Evolutionary conservation across 2,797 vertebrate species (phyloP), one percentile per base, ranked within the genome.

Genomic region (Jordanella pulchra): DNA sequence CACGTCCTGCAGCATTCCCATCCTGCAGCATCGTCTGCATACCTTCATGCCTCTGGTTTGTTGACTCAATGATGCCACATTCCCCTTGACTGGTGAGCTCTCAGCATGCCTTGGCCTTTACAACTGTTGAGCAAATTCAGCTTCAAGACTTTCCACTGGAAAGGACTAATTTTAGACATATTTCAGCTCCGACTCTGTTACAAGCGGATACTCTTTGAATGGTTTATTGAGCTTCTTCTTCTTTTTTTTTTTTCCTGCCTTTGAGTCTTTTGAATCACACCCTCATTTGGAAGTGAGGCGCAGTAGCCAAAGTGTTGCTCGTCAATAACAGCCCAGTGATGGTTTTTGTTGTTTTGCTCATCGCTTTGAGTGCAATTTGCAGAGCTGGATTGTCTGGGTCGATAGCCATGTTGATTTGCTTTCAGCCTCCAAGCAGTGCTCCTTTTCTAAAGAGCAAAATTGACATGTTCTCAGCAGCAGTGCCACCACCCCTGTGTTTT

Each of bases 401-500:
- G 84, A 94, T 93, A 87, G 72, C 18, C 3, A 50, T 69, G 89
- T 90, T 92, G 92, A 93, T 93, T 93, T 89, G 88, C 90, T 90
- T 90, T 89, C 92, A 91, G 90, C 91, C 87, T 89, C 87, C 86
- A 78, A 91, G 85, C 85, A 69, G 84, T 77, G 88, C 78, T 87
- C 84, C 85, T 83, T 93, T 91, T 92, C 86, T 88, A 92, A 93
- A 93, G 91, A 92, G 91, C 91, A 92, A 86, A 90, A 93, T 93
- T 91, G 91, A 92, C 90, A 83, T 86, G 89, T 90, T 91, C 90
- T 87, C 91, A 87, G 91, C 82, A 7, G 90, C 83, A 53, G 76
- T 84, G 84, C 88, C 89, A 86, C 84, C 89, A 87, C 85, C 86
- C 82, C 85, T 75, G 84, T 89, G 84, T 91, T 89, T 87, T 84